Evolutionary conservation across 2,797 vertebrate genomes (phyloP).

Genomic region (Eulemur albifrons): DNA sequence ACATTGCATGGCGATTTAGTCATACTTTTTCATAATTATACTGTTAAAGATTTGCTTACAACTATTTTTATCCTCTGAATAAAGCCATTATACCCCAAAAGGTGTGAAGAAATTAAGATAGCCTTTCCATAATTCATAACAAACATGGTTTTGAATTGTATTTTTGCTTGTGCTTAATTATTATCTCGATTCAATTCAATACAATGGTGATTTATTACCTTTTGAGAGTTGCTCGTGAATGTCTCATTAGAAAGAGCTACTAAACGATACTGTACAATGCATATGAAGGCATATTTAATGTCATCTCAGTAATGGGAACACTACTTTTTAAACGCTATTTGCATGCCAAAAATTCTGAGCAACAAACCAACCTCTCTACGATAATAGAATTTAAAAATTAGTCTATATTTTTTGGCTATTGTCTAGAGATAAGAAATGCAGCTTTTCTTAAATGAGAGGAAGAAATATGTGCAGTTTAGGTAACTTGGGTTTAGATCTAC

Average conservation of each 20-base stretch:
- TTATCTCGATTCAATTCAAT: conserved; percentile 61
- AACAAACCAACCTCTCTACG: neutral
- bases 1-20: conserved; percentile 48
- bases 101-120: conserved; percentile 50
- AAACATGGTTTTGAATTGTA: conserved; percentile 34
- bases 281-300: conserved; percentile 41
- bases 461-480: neutral
- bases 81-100: conserved; percentile 47
- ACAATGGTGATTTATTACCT: conserved; percentile 57
- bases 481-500: conserved; percentile 16
- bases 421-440: conserved; percentile 37
- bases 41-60: conserved; percentile 46
- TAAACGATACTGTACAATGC: neutral
- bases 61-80: conserved; percentile 51
- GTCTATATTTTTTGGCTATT: conserved; percentile 31
- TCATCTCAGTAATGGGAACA: conserved; percentile 22
- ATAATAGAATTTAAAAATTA: conserved; percentile 60
- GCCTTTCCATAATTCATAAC: conserved; percentile 40
- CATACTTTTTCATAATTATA: conserved; percentile 59
- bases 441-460: conserved; percentile 43
- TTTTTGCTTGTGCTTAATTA: conserved; percentile 67
- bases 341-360: conserved; percentile 41
- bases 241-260: conserved; percentile 59
- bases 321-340: neutral
- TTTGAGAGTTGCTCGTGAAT: conserved; percentile 37